Evolutionary conservation across 2,888 invertebrate species (phyloP).

Genomic region (Falcaria lacertinaria): DNA sequence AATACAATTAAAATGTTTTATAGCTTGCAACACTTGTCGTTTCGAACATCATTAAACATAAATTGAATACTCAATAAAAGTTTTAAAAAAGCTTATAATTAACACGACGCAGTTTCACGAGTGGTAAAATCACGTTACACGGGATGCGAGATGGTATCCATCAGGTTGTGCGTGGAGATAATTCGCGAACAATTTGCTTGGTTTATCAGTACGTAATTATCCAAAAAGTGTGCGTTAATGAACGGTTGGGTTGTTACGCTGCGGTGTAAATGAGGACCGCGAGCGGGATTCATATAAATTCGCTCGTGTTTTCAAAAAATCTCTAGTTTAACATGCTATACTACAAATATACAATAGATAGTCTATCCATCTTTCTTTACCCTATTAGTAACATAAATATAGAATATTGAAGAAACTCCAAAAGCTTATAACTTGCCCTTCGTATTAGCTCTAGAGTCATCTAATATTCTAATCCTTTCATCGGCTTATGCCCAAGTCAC

Average conservation of each 20-base stretch:
- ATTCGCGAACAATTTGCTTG: constrained; percentile 74
- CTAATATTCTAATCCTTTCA: no score
- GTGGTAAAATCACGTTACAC: constrained; percentile 45
- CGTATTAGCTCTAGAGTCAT: no score
- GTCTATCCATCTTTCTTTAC: no score
- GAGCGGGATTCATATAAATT: constrained; percentile 14
- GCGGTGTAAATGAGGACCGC: constrained; percentile 37
- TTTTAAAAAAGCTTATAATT: constrained; percentile 44
- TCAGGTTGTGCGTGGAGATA: constrained; percentile 54
- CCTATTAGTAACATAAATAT: no score
- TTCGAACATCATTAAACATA: constrained; percentile 31
- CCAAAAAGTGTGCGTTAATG: constrained; percentile 69
- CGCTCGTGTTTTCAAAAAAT: not conserved
- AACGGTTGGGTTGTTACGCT: constrained; percentile 53
- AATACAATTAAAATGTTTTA: constrained; percentile 7
- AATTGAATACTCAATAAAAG: constrained; percentile 44
- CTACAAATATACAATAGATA: no score
- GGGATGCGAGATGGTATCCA: constrained; percentile 59
- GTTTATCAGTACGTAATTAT: constrained; percentile 76
- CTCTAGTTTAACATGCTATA: no score
- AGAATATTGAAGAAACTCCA: no score
- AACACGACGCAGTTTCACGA: constrained; percentile 43
- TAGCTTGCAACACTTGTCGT: constrained; percentile 25
- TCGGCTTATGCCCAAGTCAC: no score
- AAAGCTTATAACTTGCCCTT: no score